Evolutionary conservation across 2,113 vertebrate genomes (phyloP).

Genomic region (Hyla sarda): DNA sequence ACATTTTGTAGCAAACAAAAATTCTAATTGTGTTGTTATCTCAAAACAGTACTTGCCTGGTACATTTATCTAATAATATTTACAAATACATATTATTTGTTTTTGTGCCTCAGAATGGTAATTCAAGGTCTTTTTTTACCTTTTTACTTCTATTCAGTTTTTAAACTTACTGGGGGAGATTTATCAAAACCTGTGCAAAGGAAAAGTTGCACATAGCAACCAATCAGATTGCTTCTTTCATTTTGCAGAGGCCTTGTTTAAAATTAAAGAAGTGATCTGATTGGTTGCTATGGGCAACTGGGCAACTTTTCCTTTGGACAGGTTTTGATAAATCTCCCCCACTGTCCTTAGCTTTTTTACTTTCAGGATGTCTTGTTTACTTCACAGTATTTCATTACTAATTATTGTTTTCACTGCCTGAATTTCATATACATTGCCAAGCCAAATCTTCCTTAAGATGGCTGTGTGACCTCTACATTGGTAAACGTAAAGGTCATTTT

Average conservation of each 20-base stretch:
- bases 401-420: not conserved
- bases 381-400: not conserved
- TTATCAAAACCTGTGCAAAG: no score
- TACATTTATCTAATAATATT: not conserved
- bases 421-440: not conserved
- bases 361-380: not conserved
- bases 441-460: not conserved
- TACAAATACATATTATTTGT: slow-evolving; percentile 1
- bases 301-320: no score
- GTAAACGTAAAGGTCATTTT: slow-evolving; percentile 4
- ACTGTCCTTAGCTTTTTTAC: not conserved
- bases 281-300: no score
- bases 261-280: no score
- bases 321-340: no score
- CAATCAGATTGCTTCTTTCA: no score
- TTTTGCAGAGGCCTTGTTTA: no score
- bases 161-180: no score
- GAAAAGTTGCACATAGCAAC: no score
- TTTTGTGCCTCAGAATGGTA: not conserved
- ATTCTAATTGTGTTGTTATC: not conserved
- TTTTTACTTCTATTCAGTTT: not conserved
- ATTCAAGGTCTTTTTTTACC: not conserved
- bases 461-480: not conserved
- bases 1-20: not conserved
- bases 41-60: not conserved